Evolutionary conservation across 2,797 vertebrate genomes (phyloP).

Genomic region (Dermochelys coriacea): DNA sequence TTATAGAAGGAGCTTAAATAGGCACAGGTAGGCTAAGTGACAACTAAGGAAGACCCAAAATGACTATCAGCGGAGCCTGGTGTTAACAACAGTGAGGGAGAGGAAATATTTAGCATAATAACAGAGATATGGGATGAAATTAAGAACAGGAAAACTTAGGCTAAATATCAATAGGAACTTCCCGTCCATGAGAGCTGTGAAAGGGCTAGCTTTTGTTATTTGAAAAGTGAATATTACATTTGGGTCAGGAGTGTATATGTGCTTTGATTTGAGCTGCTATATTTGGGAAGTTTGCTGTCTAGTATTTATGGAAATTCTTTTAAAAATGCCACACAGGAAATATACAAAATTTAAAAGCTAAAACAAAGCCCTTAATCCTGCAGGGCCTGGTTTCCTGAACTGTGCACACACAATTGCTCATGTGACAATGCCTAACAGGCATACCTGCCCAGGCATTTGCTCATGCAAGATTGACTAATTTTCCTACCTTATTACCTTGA

Average conservation of each 20-base stretch:
- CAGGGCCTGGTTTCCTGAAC: neutral
- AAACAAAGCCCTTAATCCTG: neutral
- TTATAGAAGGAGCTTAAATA: neutral
- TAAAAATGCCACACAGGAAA: neutral
- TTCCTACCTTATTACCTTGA: neutral
- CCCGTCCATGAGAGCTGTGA: accelerated
- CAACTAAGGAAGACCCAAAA: neutral
- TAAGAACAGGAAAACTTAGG: neutral
- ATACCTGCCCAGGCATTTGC: neutral
- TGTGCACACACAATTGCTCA: neutral
- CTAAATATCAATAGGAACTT: neutral
- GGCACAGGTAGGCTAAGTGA: neutral
- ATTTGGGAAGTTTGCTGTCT: neutral
- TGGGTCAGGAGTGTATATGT: neutral
- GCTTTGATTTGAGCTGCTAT: neutral
- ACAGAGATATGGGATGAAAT: neutral
- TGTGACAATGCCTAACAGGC: neutral
- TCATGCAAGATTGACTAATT: neutral
- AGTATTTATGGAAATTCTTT: neutral
- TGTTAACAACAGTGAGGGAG: neutral
- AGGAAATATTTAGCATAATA: neutral
- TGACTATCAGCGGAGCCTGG: neutral
- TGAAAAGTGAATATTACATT: neutral
- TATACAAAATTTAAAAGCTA: neutral
- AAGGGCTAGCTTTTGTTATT: neutral